A percentile compares a stretch with the other conserved stretches of the same genome.
phyloP scores from a whole-genome alignment of 1,140 invertebrate species.

The Pinna nobilis region DNA sequence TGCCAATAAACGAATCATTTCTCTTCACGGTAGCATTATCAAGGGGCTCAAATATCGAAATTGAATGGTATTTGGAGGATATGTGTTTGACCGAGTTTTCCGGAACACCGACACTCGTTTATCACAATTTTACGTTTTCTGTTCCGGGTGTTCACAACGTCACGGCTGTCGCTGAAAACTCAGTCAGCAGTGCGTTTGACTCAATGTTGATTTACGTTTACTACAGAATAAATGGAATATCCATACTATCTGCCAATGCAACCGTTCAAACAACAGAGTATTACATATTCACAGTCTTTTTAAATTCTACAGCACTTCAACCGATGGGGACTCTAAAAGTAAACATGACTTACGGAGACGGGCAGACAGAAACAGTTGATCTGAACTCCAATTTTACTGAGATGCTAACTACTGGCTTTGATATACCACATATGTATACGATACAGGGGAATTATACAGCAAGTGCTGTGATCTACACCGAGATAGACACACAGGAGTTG shows the following conservation, averaged over 20 bases:
- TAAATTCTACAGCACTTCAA: neutral
- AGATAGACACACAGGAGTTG: constrained; percentile 1
- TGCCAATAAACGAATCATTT: neutral
- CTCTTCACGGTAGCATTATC: neutral
- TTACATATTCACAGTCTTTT: neutral
- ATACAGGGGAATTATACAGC: constrained; percentile 10
- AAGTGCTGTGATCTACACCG: neutral
- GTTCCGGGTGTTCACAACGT: neutral
- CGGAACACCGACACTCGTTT: too few species aligned
- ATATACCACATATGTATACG: constrained; percentile 2
- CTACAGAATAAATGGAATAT: neutral
- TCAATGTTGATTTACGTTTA: neutral
- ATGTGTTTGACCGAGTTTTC: constrained; percentile 15
- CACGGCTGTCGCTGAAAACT: constrained; percentile 2
- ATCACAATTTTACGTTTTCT: neutral
- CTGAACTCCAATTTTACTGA: neutral
- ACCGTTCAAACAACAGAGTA: neutral
- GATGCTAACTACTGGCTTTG: constrained; percentile 8
- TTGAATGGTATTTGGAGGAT: constrained; percentile 25
- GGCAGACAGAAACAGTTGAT: neutral
- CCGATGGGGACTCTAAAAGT: constrained; percentile 21
- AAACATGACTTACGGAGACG: constrained; percentile 8
- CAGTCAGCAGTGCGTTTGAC: neutral
- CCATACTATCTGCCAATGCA: neutral
- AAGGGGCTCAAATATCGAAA: constrained; percentile 14